These are phyloP conservation scores for Hydra vulgaris DNA, from an alignment of 30 jellyfish, hydroid and myxozoan genomes.

Conservation along the genomic window DNA sequence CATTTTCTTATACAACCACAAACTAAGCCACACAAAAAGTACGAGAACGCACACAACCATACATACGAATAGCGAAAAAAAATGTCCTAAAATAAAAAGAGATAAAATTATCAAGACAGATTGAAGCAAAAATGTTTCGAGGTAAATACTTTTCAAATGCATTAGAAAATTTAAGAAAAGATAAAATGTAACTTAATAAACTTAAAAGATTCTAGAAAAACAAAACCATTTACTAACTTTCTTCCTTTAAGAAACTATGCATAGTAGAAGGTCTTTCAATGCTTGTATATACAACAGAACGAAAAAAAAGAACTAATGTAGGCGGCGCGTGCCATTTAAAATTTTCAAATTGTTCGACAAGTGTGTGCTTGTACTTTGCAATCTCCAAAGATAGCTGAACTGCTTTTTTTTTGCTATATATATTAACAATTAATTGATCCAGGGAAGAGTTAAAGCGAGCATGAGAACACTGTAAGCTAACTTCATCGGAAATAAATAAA, in stretches of 20 bases:
- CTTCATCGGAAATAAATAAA: constrained; percentile 23
- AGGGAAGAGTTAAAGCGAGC: neutral
- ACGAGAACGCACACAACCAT: constrained; percentile 44
- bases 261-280: neutral
- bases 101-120: neutral
- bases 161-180: neutral
- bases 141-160: too few species aligned
- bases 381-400: constrained; percentile 66
- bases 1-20: constrained; percentile 8
- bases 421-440: constrained; percentile 36
- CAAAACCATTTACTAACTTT: neutral
- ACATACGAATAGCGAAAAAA: constrained; percentile 64
- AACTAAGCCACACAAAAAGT: constrained; percentile 46
- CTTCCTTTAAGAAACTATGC: neutral
- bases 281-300: neutral
- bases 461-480: constrained; percentile 13
- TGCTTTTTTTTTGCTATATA: constrained; percentile 48
- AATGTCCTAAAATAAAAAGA: constrained; percentile 36
- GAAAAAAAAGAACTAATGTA: neutral
- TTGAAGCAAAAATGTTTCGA: neutral
- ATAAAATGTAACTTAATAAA: neutral
- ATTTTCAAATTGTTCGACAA: constrained; percentile 4
- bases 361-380: constrained; percentile 40
- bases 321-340: neutral
- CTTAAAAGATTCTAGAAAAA: neutral